phyloP scores from a whole-genome alignment of 2,113 vertebrate genomes.

The Cichladusa arquata region DNA sequence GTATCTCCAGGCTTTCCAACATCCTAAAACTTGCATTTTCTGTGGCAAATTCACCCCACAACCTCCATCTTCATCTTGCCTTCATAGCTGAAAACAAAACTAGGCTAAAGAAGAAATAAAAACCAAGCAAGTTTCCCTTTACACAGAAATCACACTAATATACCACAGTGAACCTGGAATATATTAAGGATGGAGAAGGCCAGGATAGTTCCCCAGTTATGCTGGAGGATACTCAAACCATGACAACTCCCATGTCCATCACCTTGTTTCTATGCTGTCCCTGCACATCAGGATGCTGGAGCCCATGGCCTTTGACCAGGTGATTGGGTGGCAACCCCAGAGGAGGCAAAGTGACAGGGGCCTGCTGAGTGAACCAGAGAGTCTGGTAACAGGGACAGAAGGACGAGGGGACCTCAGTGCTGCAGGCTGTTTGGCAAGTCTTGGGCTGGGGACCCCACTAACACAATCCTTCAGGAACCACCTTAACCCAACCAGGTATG shows the following conservation, averaged over 20 bases:
- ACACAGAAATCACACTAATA: neutral
- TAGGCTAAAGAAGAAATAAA: neutral
- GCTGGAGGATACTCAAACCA: neutral
- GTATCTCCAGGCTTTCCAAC: neutral
- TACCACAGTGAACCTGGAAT: neutral
- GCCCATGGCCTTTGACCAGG: too few relatives aligned
- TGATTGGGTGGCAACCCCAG: fast-evolving
- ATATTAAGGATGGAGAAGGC: neutral
- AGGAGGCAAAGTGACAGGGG: neutral
- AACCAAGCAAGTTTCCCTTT: neutral
- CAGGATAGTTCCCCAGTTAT: neutral
- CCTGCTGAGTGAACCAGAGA: neutral
- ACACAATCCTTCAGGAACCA: neutral
- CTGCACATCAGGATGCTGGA: neutral
- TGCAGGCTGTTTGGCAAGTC: neutral
- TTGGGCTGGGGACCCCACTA: neutral
- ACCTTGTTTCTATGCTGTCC: neutral
- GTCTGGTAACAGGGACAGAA: neutral
- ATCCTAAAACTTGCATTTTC: constrained; percentile 1
- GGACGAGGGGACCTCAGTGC: fast-evolving
- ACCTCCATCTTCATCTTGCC: neutral
- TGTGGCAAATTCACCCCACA: neutral
- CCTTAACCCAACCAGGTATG: fast-evolving
- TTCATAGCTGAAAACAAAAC: constrained; percentile 38
- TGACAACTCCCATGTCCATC: neutral